Base-by-base conservation (phyloP, 2,888 invertebrate genomes). In the Crematogaster levior region DNA sequence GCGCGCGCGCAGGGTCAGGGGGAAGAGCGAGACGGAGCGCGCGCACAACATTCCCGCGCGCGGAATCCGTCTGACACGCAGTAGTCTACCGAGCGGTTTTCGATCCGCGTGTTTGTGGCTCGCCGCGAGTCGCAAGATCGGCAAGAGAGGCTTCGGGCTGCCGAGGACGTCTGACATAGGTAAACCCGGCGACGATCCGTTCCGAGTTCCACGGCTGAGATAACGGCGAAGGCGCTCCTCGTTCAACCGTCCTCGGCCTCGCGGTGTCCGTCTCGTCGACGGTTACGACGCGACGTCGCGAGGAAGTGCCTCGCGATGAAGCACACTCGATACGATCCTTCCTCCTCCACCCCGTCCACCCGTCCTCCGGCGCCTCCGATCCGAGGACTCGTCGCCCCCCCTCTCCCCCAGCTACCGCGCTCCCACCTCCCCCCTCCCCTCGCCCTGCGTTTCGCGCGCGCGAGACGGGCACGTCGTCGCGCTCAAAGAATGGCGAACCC, bases 1-100 rank as follows among this genome's bases (percentile, higher is more conserved):
- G 82, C 85, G 83, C 68, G 84, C 85, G 83, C 70, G 81, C 72
- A 82, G 79, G 40, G 65, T 30, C 58, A n/a, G 81, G 58, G 65
- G 53, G 73, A 74, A 40, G 56, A 77, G 66, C 46, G 66, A 84
- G 75, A 75, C 75, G 79, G 74, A 73, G 80, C 72, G 68, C 72
- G 68, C 46, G 60, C 60, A 72, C 65, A 60, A 85, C 68, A 77
- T 86, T 88, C 86, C 85, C 89, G 89, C 89, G 82, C 89, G 89
- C 86, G 82, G 84, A 89, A 88, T 89, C 85, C 66, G 56, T 60
- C 81, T 68, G 74, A 77, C 83, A 77, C 82, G 85, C 77, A 88
- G 75, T 84, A 83, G 58, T 77, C 79, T 58, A 66, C n/a, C 18
- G 81, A 88, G 66, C 81, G 75, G 68, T 73, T 86, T 84, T 80